phyloP scores from a whole-genome alignment of 2,888 invertebrate genomes.

The Mesochorus sp. region DNA sequence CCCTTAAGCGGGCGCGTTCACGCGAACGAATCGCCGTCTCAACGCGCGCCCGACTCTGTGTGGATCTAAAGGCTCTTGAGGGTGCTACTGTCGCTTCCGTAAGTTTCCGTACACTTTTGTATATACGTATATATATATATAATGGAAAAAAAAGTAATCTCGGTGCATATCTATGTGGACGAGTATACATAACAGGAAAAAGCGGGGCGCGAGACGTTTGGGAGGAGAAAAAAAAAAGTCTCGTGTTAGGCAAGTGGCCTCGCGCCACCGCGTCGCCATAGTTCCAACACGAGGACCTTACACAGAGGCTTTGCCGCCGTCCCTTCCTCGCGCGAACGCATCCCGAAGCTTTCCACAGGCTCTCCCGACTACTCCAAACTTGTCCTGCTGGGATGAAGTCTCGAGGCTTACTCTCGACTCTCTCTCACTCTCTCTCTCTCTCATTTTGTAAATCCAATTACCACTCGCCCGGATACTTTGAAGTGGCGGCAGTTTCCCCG shows the following conservation, averaged over 20 bases:
- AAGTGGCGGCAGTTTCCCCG: conserved; percentile 49
- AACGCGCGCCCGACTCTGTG: too few species aligned
- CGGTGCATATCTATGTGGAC: background rate
- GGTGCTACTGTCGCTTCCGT: conserved; percentile 44
- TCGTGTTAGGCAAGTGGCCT: conserved; percentile 55
- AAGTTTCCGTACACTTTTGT: conserved; percentile 8
- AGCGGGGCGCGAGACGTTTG: conserved; percentile 21
- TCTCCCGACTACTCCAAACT: conserved; percentile 57
- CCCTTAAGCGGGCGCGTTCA: conserved; percentile 73
- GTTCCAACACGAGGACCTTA: conserved; percentile 28
- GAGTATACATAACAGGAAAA: conserved; percentile 1
- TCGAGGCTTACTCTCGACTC: conserved; percentile 30
- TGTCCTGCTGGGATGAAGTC: conserved; percentile 41
- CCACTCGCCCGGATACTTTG: conserved; percentile 55
- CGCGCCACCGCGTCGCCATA: conserved; percentile 36
- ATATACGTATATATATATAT: background rate
- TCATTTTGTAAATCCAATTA: conserved; percentile 62
- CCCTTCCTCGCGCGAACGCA: conserved; percentile 13
- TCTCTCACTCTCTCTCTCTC: conserved; percentile 6
- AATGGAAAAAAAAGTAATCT: too few species aligned
- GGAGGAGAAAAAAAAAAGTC: conserved; percentile 16
- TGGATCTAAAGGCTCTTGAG: conserved; percentile 27
- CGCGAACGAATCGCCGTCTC: conserved; percentile 70
- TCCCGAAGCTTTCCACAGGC: background rate
- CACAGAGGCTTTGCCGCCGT: conserved; percentile 17